Evolutionary conservation across 2,113 vertebrate species (phyloP), one percentile per base, ranked within the genome.

Genomic region (Copsychus sechellarum): DNA sequence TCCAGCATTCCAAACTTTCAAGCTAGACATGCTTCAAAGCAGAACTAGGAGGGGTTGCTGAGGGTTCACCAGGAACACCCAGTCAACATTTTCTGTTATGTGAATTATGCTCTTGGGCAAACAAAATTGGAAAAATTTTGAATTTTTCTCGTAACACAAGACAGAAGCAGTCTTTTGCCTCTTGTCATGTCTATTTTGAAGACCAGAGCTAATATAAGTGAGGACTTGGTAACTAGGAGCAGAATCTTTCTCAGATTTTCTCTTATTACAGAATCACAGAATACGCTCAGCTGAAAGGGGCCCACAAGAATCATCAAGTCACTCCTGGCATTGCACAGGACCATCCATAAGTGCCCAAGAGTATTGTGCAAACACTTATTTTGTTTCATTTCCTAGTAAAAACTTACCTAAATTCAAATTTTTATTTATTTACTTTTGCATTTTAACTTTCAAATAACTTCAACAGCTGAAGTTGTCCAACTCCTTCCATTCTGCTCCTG

Each of bases 241-340:
- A 86, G 54, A 91, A 65, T 57, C 9, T 61, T 88, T 51, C 22
- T 85, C 18, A 22, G 17, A 43, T 54, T 82, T 5, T 50, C 31
- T 58, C 26, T 60, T 57, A 33, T 40, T 67, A 58, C 26, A 77
- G 31, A 76, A 67, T 76, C 31, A 57, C 24, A 67, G 53, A 76
- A 43, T 36, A 43, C 0, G 0, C 26, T 58, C 17, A 36, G 11
- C 12, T 33, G 50, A 19, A 74, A 65, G 29, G 19, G 29, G 20
- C 15, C 24, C 60, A 65, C 15, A 48, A 48, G 34, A 10, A 48
- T 65, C 42, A 16, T 16, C 9, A 56, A 15, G 29, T 57, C 50
- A 40, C 18, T 23, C 50, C 50, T 48, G 20, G 15, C 12, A 18
- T 34, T n/a, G 24, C 40, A 19, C 28, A 56, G 29, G 9, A 64